phyloP scores from a whole-genome alignment of 2,888 invertebrate species.

The Troides oblongomaculatus region DNA sequence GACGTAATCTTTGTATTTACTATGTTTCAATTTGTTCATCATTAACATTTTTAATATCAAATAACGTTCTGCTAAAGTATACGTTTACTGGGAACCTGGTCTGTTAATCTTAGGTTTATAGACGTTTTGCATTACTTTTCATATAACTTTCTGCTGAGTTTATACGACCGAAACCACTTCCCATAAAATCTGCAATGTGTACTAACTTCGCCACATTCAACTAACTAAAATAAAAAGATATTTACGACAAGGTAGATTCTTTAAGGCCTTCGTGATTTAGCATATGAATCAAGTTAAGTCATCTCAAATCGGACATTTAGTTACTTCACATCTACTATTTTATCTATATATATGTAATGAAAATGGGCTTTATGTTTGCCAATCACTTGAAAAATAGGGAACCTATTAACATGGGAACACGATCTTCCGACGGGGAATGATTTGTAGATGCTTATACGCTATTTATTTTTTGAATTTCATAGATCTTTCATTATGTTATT shows the following conservation, averaged over 20 bases:
- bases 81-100: neutral
- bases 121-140: slow-evolving; percentile 8
- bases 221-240: slow-evolving; percentile 19
- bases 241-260: slow-evolving; percentile 7
- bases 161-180: slow-evolving; percentile 14
- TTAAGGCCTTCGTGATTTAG: slow-evolving; percentile 3
- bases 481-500: no score
- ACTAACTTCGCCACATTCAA: slow-evolving; percentile 10
- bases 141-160: slow-evolving; percentile 8
- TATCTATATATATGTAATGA: no score
- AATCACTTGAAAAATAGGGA: no score
- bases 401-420: no score
- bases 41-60: neutral
- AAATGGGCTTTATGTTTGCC: no score
- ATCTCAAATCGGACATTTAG: neutral
- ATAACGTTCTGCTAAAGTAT: neutral
- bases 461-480: no score
- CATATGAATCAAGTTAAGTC: neutral
- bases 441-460: no score
- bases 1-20: neutral
- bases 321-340: no score
- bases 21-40: slow-evolving; percentile 1
- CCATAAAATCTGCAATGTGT: slow-evolving; percentile 20
- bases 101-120: neutral
- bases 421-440: no score